Conservation (phyloP, 2,888 invertebrate species). For the Ellobium chinense region DNA sequence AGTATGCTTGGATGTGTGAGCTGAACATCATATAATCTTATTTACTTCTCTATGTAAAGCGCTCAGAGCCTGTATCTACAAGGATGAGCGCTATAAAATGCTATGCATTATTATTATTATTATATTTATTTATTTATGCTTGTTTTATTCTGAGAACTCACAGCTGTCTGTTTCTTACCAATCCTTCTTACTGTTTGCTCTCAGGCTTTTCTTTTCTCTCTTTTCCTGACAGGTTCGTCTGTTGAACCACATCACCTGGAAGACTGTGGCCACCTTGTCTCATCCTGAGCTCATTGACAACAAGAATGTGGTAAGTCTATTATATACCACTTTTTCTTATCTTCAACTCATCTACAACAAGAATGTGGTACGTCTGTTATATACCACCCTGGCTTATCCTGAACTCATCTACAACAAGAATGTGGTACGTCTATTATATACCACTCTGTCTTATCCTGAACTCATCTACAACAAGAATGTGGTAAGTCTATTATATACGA, state of each 20-base stretch:
- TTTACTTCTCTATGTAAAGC: too few species aligned
- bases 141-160: neutral
- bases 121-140: neutral
- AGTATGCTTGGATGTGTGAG: too few species aligned
- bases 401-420: conserved; percentile 60
- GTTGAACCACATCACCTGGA: conserved; percentile 79
- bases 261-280: conserved; percentile 71
- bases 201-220: neutral
- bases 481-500: too few species aligned
- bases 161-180: neutral
- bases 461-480: too few species aligned
- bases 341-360: too few species aligned
- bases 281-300: conserved; percentile 70
- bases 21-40: too few species aligned
- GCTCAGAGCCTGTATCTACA: too few species aligned
- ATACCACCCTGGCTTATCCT: conserved; percentile 73
- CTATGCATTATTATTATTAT: too few species aligned
- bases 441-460: too few species aligned
- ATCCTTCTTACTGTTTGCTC: neutral
- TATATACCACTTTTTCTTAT: neutral
- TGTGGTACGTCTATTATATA: conserved; percentile 56
- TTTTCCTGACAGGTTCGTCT: conserved; percentile 69
- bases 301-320: conserved; percentile 59
- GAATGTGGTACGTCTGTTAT: too few species aligned
- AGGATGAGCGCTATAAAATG: too few species aligned